Percentiles rank a stretch among this genome's conserved stretches.
phyloP scores from a whole-genome alignment of 2,888 invertebrate species.

The Dryococelus australis region DNA sequence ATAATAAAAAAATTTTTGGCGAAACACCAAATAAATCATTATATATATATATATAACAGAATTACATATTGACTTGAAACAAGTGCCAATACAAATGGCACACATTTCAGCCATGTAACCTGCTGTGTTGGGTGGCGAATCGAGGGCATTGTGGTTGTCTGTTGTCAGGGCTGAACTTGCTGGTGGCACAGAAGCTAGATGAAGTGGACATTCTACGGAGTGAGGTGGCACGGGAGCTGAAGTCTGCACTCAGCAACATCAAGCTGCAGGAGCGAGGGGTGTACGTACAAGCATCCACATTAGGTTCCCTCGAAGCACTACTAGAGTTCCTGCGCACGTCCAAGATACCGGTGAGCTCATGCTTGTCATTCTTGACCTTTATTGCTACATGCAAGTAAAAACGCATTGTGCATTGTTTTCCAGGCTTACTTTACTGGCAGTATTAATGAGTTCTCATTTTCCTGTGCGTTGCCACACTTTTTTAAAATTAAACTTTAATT shows the following conservation, averaged over 20 bases:
- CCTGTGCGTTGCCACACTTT: no score
- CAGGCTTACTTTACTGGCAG: no score
- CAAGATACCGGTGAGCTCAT: conserved; percentile 88
- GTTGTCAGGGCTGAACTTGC: conserved; percentile 80
- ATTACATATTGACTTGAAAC: no score
- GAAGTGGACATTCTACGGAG: conserved; percentile 89
- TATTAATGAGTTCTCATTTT: no score
- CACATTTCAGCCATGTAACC: no score
- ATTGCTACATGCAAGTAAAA: not conserved
- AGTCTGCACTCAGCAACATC: conserved; percentile 89
- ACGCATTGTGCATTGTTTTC: no score
- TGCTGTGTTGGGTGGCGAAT: no score
- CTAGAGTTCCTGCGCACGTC: conserved; percentile 90
- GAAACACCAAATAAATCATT: no score
- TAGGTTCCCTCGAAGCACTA: conserved; percentile 97
- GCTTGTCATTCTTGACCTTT: not conserved
- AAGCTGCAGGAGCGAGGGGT: conserved; percentile 92
- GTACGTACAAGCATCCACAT: conserved; percentile 99
- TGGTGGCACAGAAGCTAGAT: conserved; percentile 91
- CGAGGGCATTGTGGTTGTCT: not conserved
- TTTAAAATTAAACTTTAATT: no score
- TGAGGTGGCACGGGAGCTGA: conserved; percentile 87
- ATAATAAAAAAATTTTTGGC: no score
- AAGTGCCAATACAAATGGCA: no score
- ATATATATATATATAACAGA: no score